Evolutionary conservation across 2,113 vertebrate species (phyloP).

Genomic region (Elephantulus edwardii): DNA sequence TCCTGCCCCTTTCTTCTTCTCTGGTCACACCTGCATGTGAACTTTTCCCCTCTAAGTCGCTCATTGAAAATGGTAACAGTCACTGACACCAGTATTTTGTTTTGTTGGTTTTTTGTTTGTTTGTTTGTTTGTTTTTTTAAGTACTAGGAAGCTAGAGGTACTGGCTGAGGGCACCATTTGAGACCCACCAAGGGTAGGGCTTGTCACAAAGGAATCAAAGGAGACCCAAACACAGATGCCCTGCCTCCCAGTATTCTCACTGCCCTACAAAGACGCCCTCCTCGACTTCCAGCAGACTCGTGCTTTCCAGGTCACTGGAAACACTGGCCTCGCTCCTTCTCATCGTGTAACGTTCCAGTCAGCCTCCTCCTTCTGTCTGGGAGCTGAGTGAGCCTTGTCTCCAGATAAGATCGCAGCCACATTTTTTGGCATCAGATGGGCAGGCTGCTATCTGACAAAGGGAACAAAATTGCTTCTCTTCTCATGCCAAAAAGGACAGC

Average conservation of each 20-base stretch:
- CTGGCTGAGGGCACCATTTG: neutral
- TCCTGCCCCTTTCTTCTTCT: neutral
- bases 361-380: neutral
- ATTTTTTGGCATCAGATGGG: conserved; percentile 23
- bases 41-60: neutral
- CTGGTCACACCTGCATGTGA: neutral
- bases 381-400: neutral
- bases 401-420: neutral
- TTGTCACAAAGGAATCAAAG: neutral
- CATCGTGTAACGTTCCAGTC: conserved; percentile 52
- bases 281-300: neutral
- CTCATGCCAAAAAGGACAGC: conserved; percentile 15
- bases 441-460: conserved; percentile 18
- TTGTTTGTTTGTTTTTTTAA: neutral
- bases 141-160: neutral
- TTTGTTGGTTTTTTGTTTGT: too few relatives aligned
- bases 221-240: neutral
- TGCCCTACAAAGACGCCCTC: neutral
- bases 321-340: neutral
- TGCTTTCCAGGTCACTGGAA: conserved; percentile 76
- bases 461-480: conserved; percentile 35
- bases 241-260: neutral
- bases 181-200: neutral
- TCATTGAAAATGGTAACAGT: neutral
- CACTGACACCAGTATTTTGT: too few relatives aligned